Conservation (phyloP, 2,888 invertebrate species). For the Xanthia icteritia region DNA sequence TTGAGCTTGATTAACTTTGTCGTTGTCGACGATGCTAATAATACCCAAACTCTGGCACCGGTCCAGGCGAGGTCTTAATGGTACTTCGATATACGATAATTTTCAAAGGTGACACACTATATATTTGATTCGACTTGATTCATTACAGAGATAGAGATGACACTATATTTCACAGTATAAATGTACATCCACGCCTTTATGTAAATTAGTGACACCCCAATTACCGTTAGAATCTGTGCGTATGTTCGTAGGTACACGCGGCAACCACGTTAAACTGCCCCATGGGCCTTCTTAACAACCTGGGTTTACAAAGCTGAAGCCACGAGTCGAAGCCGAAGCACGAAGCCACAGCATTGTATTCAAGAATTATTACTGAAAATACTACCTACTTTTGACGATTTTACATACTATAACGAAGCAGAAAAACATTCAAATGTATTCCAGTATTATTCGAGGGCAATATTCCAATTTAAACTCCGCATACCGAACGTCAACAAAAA, state of each 20-base stretch:
- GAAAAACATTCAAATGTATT: conserved; percentile 53
- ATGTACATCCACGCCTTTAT: background rate
- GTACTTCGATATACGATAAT: conserved; percentile 88
- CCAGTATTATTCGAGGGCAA: conserved; percentile 44
- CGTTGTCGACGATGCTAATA: conserved; percentile 88
- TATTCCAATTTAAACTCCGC: conserved; percentile 37
- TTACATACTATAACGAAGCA: conserved; percentile 30
- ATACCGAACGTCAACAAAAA: conserved; percentile 42
- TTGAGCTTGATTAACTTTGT: conserved; percentile 90
- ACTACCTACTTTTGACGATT: background rate
- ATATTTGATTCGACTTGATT: conserved; percentile 73
- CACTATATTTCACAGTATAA: conserved; percentile 14
- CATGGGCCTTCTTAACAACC: conserved; percentile 37
- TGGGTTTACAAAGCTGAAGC: conserved; percentile 29
- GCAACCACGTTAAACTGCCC: conserved; percentile 31
- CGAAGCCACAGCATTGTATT: conserved; percentile 13
- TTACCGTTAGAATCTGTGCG: conserved; percentile 39
- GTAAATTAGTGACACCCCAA: conserved; percentile 36
- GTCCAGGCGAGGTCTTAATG: conserved; percentile 89
- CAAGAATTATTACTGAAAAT: conserved; percentile 8
- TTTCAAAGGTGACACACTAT: conserved; percentile 85
- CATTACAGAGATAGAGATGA: conserved; percentile 35
- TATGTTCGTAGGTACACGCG: conserved; percentile 20
- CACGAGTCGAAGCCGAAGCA: too few relatives aligned
- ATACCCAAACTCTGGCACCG: conserved; percentile 87